phyloP scores from a whole-genome alignment of 2,797 vertebrate species.

The Platalea minor region DNA sequence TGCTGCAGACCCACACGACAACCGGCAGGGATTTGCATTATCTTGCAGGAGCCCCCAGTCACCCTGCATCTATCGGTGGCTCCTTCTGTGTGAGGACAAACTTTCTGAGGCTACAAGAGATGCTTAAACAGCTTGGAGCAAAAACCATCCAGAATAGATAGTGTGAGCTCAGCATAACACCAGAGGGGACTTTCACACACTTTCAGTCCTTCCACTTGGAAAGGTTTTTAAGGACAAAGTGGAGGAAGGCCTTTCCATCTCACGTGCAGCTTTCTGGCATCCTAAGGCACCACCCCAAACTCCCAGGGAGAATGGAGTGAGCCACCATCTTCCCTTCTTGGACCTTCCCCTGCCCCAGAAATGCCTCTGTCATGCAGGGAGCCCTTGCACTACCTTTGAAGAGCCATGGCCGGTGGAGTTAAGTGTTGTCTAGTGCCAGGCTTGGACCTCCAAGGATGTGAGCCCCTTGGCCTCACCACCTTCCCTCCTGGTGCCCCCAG shows the following conservation, averaged over 20 bases:
- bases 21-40: not conserved
- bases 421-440: not conserved
- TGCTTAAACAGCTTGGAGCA: not conserved
- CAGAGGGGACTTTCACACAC: rapidly evolving
- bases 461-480: not conserved
- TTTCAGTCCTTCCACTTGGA: not conserved
- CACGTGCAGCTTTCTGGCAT: not conserved
- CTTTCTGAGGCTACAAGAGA: not conserved
- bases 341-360: not conserved
- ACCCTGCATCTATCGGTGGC: not conserved
- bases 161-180: not conserved
- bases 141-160: not conserved
- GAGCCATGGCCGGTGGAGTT: rapidly evolving
- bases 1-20: not conserved
- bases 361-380: not conserved
- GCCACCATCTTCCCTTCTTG: rapidly evolving
- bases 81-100: not conserved
- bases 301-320: not conserved
- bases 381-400: too few species aligned
- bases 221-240: not conserved
- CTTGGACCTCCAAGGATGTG: not conserved
- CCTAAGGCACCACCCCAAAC: not conserved
- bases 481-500: not conserved
- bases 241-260: not conserved
- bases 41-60: not conserved